Percentiles rank a stretch among this genome's conserved stretches.
Evolutionary conservation across 1,140 invertebrate species (phyloP).

Genomic region (Caenorhabditis brenneri): DNA sequence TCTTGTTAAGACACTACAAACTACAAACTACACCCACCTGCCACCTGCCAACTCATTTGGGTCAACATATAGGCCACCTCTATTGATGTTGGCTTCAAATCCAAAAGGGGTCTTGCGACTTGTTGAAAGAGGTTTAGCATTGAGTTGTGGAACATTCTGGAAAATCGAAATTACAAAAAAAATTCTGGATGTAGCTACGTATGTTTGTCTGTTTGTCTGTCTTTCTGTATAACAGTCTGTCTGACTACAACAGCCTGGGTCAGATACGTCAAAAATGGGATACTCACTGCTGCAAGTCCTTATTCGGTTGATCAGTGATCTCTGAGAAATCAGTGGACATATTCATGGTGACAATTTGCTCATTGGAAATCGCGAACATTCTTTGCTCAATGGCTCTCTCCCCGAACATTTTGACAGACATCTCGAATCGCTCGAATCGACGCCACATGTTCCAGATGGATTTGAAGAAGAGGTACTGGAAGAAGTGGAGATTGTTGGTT

Average conservation of each 20-base stretch:
- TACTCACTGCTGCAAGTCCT: not conserved
- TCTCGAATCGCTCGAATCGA: constrained; percentile 14
- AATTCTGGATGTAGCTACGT: no score
- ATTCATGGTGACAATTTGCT: not conserved
- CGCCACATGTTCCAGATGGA: constrained; percentile 8
- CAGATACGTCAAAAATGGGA: no score
- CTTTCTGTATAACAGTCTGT: no score
- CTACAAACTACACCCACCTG: not conserved
- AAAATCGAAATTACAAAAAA: no score
- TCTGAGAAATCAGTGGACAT: not conserved
- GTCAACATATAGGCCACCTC: constrained; percentile 23
- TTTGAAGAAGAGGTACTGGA: not conserved
- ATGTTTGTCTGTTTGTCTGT: no score
- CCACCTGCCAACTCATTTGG: constrained; percentile 20
- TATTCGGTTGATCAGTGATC: not conserved
- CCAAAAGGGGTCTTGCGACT: not conserved
- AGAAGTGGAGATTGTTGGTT: not conserved
- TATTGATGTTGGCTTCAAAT: not conserved
- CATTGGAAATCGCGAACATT: constrained; percentile 5
- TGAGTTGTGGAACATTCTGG: not conserved
- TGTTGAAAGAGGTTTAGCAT: not conserved
- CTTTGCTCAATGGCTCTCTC: not conserved
- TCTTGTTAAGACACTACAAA: no score
- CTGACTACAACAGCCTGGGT: no score
- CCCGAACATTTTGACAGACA: constrained; percentile 30